Base-by-base conservation (phyloP, 2,888 invertebrate genomes). In the Andrena fulva region DNA sequence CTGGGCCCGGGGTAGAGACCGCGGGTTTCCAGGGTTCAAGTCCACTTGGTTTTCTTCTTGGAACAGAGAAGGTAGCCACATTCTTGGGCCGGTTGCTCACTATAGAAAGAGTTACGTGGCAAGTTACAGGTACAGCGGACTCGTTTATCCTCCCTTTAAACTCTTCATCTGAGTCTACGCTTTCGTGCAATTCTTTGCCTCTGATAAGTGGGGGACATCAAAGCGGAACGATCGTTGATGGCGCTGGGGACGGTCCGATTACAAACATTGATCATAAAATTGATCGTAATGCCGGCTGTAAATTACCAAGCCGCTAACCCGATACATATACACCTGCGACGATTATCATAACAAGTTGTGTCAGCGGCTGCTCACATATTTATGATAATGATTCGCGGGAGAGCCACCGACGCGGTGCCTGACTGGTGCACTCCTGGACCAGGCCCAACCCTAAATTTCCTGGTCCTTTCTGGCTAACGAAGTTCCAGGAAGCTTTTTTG, bases 1-100 rank as follows among this genome's bases (percentile, higher is more conserved):
- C 89, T 90, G 88, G 85, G 33, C 67, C 80, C 76, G 77, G 84
- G 87, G 87, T 84, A 88, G 89, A 86, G 88, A 88, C 89, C 82
- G 86, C 79, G 86, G 82, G 77, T 89, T 85, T 88, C 84, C 88
- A 85, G 85, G 79, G 90, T 91, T 91, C 91, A 90, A 90, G 85
- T 90, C 88, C 86, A 89, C 90, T 90, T 84, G 85, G 80, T 82
- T 89, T 88, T 88, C 89, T 92, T 91, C 91, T 90, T 62, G 88
- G 92, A 91, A 89, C 78, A 79, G 77, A 91, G 76, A 91, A 89
- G 87, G 77, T 66, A 84, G 81, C 75, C 76, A 80, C 82, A 82
- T 85, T 85, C 76, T 71, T 85, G 79, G 72, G 68, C 73, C 79
- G 79, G 63, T 83, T 77, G 74, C 74, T 59, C 77, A 27, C 73